A percentile compares a stretch with the other conserved stretches of the same genome.
Conservation (phyloP, 2,888 invertebrate genomes). For the Sussaba pulchella region DNA sequence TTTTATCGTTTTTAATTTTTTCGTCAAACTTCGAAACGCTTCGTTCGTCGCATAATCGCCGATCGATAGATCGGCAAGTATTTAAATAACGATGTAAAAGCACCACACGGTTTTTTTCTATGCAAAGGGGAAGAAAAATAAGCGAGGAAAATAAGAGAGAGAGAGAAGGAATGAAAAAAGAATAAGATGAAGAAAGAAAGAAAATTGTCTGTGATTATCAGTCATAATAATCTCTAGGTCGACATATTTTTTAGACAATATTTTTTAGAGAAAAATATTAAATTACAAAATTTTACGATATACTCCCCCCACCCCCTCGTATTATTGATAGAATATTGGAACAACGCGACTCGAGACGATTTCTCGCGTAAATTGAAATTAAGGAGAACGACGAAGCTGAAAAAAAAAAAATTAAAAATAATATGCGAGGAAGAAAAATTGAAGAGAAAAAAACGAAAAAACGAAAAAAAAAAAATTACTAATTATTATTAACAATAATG, state of each 20-base stretch:
- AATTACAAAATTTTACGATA: constrained; percentile 83
- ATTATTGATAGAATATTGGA: constrained; percentile 83
- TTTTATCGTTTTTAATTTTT: constrained; percentile 19
- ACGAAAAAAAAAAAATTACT: constrained; percentile 61
- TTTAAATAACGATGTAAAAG: too few relatives aligned
- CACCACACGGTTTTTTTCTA: constrained; percentile 62
- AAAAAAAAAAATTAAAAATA: constrained; percentile 41
- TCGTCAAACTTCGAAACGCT: constrained; percentile 39
- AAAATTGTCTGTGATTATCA: constrained; percentile 84
- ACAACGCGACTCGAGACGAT: constrained; percentile 60
- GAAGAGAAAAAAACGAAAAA: constrained; percentile 57
- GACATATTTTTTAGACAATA: constrained; percentile 84
- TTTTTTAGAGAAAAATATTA: constrained; percentile 79
- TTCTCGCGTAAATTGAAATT: constrained; percentile 23
- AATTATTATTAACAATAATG: constrained; percentile 57
- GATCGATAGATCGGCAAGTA: too few relatives aligned
- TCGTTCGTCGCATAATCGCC: constrained; percentile 58
- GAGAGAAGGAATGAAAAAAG: constrained; percentile 59
- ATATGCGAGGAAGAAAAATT: not conserved
- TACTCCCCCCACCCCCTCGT: too few relatives aligned
- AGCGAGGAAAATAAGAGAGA: constrained; percentile 61
- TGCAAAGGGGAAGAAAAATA: constrained; percentile 61
- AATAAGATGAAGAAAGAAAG: constrained; percentile 66
- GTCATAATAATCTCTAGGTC: constrained; percentile 84
- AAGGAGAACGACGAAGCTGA: constrained; percentile 18